Percentiles rank a stretch among this genome's conserved stretches.
phyloP scores from a whole-genome alignment of 2,888 invertebrate genomes.

The Heliconius ismenius region DNA sequence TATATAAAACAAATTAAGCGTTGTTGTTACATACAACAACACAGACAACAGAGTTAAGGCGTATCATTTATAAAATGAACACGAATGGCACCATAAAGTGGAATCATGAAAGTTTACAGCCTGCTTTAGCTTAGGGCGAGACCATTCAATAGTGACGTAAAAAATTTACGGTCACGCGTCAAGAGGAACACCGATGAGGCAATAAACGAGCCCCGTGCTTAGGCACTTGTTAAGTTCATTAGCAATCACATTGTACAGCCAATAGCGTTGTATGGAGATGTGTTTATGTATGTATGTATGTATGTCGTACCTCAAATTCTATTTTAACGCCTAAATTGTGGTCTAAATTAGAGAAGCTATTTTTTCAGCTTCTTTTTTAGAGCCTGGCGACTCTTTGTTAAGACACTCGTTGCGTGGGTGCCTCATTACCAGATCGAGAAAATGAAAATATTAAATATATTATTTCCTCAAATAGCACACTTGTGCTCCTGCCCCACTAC shows the following conservation, averaged over 20 bases:
- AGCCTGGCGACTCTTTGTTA: too few relatives aligned
- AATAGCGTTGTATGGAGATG: neutral
- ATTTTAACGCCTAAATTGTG: neutral
- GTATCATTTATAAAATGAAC: slow-evolving; percentile 79
- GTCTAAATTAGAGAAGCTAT: neutral
- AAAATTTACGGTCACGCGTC: slow-evolving; percentile 80
- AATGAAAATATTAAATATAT: too few relatives aligned
- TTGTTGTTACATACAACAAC: slow-evolving; percentile 4
- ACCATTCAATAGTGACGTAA: slow-evolving; percentile 79
- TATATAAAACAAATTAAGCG: slow-evolving; percentile 32
- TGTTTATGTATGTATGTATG: neutral
- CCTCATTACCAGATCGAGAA: too few relatives aligned
- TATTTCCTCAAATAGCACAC: too few relatives aligned
- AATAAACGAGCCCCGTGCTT: slow-evolving; percentile 74
- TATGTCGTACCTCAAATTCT: neutral
- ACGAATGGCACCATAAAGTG: slow-evolving; percentile 74
- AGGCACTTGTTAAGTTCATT: slow-evolving; percentile 77
- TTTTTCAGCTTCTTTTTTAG: too few relatives aligned
- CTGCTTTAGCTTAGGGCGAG: slow-evolving; percentile 78
- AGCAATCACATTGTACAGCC: slow-evolving; percentile 58
- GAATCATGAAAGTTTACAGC: slow-evolving; percentile 79
- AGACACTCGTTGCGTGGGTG: too few relatives aligned
- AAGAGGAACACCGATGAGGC: slow-evolving; percentile 80
- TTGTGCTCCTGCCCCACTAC: too few relatives aligned
- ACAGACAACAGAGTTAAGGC: slow-evolving; percentile 58